Conservation (phyloP, 2,888 invertebrate species). For the Ischnus inquisitorius region DNA sequence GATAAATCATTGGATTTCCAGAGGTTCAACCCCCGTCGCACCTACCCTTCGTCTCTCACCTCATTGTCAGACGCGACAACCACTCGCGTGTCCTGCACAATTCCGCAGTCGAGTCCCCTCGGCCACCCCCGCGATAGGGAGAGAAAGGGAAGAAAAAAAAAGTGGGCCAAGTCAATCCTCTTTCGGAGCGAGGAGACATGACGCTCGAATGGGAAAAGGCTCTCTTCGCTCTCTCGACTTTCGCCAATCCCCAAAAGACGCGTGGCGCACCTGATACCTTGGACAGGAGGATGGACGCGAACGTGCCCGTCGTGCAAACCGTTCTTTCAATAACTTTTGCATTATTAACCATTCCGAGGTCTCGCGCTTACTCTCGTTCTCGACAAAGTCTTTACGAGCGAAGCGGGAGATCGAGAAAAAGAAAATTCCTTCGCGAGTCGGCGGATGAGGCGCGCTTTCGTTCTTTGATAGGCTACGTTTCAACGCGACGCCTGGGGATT, state of each 20-base stretch:
- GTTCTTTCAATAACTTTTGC: conserved; percentile 65
- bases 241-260: conserved; percentile 56
- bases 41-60: conserved; percentile 58
- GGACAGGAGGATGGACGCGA: conserved; percentile 39
- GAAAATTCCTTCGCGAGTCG: background rate
- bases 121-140: conserved; percentile 46
- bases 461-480: conserved; percentile 23
- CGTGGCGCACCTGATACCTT: conserved; percentile 62
- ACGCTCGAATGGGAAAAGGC: conserved; percentile 53
- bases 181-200: conserved; percentile 50
- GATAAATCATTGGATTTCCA: conserved; percentile 77
- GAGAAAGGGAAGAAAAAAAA: conserved; percentile 48
- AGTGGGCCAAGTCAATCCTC: conserved; percentile 62
- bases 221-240: conserved; percentile 25
- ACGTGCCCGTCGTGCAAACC: conserved; percentile 64
- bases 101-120: conserved; percentile 5
- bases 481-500: conserved; percentile 23
- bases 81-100: conserved; percentile 64
- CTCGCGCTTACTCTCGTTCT: conserved; percentile 23
- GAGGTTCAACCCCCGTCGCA: conserved; percentile 65
- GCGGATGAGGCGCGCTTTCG: background rate
- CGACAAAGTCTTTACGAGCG: background rate
- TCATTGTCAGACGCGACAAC: conserved; percentile 68
- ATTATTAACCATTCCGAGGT: conserved; percentile 63
- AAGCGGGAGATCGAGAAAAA: background rate